Percentiles rank a stretch among this genome's conserved stretches.
These are phyloP conservation scores for Amblyornis subalaris DNA, from an alignment of 2,113 vertebrate genomes.

Conservation along the genomic window DNA sequence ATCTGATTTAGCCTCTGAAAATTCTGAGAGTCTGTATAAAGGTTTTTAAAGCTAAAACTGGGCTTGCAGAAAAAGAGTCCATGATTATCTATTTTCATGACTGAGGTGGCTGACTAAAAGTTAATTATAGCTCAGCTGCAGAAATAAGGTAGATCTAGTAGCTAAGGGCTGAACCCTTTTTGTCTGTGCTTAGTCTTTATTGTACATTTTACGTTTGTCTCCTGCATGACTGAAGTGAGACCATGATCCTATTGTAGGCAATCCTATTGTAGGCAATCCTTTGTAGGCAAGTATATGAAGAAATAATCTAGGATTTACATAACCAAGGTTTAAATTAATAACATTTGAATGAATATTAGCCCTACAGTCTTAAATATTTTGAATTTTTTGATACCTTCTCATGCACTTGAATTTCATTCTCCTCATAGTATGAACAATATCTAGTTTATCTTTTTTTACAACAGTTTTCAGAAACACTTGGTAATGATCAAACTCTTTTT, in stretches of 20 bases:
- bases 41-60: neutral
- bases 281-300: neutral
- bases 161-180: conserved; percentile 12
- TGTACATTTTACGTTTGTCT: neutral
- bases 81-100: neutral
- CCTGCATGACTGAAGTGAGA: conserved; percentile 6
- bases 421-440: neutral
- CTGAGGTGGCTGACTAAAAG: neutral
- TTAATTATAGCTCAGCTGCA: conserved; percentile 11
- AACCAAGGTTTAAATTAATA: neutral
- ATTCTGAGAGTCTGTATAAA: neutral
- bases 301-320: conserved; percentile 33
- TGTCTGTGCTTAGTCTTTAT: conserved; percentile 39
- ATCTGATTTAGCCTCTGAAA: neutral
- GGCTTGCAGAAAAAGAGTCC: neutral
- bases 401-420: neutral
- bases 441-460: neutral
- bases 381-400: neutral
- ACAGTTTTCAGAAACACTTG: neutral
- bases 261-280: neutral
- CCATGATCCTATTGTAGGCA: neutral
- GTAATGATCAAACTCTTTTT: neutral
- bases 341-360: neutral
- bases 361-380: conserved; percentile 1
- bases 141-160: neutral